Evolutionary conservation across 1,140 invertebrate genomes (phyloP), one percentile per base, ranked within the genome.

Genomic region (Conus ventricosus): DNA sequence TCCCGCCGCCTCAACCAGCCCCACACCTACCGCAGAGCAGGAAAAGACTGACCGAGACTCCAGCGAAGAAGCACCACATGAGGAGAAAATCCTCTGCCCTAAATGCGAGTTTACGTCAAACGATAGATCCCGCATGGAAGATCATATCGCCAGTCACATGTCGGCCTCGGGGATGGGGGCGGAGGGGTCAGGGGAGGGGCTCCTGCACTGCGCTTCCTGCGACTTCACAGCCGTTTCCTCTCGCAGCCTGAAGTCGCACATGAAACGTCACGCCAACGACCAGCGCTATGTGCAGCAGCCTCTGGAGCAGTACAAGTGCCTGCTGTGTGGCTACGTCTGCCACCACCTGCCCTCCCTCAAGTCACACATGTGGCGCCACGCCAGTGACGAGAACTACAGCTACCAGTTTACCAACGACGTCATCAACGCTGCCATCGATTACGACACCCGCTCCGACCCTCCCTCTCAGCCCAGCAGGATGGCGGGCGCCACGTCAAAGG

Each of bases 291-390:
- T 95, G n/a, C 93, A 94, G 83, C 94, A 95, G 90, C 94, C 94
- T 0, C 89, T 95, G 71, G 95, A 95, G 87, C 95, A 95, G 90
- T 95, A 95, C 89, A 95, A 94, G 87, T 95, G 95, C 91, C 93
- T 94, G 86, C 88, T 95, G n/a, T 95, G 95, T 91, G 94, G 94
- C 51, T 95, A 95, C 88, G 94, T 95, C 13, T 95, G 95, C 86
- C 94, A 95, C 88, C 95, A 95, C 91, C 89, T 95, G 88, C 95
- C 95, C 0, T 95, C 95, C 4, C 90, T 95, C 23, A 95, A 95
- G 88, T 95, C 94, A 1, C 95, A 95, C 91, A 95, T 95, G 94
- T 95, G 95, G 95, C 91, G 94, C 7, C 95, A 95, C 90, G 94
- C 94, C 27, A 93, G 92, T 84, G 94, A 95, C 84, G 89, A 91